Evolutionary conservation across 2,888 invertebrate genomes (phyloP), one percentile per base, ranked within the genome.

Genomic region (Drosophila suboccidentalis): DNA sequence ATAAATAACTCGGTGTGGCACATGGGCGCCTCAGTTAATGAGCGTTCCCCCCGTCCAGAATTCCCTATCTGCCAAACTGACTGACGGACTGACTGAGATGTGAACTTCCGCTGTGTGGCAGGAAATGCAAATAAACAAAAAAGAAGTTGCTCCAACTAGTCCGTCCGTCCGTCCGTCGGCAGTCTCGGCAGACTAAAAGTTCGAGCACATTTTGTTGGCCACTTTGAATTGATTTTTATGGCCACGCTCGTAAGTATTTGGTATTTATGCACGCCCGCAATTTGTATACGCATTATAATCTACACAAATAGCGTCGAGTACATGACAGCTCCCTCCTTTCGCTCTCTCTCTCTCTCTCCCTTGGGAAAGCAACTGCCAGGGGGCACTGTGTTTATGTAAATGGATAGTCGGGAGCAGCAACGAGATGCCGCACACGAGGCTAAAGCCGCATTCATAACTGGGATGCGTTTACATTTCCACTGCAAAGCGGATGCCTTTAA

Each of bases 61-160:
- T 1, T 67, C 54, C 34, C 22, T 17, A 34, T 32, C 34, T 38
- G 22, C 22, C 41, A 29, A 34, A 50, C 53, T 51, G 65, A 54
- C 59, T 50, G 41, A 50, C 50, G 47, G 65, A 54, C 59, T 47
- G 66, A 65, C 65, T 57, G 63, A 67, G 73, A 78, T 71, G 71
- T 68, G 61, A 76, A 70, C 66, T 79, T 80, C 81, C 77, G 81
- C 49, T 74, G 69, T 41, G 53, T 53, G 55, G 69, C 85, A 82
- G 86, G 86, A 86, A 89, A 87, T 89, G 87, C 89, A 86, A 84
- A 86, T 86, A 86, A 86, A 86, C 89, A 89, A 82, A 80, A 26
- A 15, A n/a, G n/a, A 19, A 29, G 58, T 46, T 47, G 9, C 13
- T 39, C 5, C 41, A 29, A 49, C 29, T 59, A 26, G 29, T 34